phyloP scores from a whole-genome alignment of 2,888 invertebrate genomes.

The Xestoiulus laeticollis region DNA sequence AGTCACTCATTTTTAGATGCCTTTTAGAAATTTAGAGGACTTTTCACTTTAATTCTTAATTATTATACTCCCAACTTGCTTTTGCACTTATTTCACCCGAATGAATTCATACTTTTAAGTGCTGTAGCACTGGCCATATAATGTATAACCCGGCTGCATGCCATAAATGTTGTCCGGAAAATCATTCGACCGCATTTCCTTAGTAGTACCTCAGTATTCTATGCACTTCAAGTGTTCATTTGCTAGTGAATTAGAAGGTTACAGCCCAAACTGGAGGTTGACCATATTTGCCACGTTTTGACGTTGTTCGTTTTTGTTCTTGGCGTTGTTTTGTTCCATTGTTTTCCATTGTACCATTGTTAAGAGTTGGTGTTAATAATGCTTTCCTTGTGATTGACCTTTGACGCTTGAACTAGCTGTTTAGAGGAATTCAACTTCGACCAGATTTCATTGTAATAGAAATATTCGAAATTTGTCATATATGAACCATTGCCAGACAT shows the following conservation, averaged over 20 bases:
- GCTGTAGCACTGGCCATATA: too few species aligned
- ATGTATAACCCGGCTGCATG: too few species aligned
- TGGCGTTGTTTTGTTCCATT: neutral
- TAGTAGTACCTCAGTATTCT: neutral
- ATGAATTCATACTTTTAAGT: too few species aligned
- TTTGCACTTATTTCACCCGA: too few species aligned
- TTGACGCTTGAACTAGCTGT: neutral
- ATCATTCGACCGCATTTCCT: neutral
- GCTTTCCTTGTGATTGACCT: neutral
- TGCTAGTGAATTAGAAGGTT: neutral
- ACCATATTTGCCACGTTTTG: neutral
- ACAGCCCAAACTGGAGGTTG: neutral
- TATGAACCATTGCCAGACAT: neutral
- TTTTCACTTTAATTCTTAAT: too few species aligned
- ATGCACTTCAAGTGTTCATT: neutral
- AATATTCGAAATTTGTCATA: neutral
- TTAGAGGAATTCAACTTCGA: neutral
- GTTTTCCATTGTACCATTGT: neutral
- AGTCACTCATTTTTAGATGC: too few species aligned
- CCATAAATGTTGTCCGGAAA: neutral
- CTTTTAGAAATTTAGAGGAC: too few species aligned
- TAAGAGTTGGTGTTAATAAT: neutral
- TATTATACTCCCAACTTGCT: too few species aligned
- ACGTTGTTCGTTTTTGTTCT: neutral
- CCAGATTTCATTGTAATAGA: neutral